A percentile compares a stretch with the other conserved stretches of the same genome.
phyloP scores from a whole-genome alignment of 1,140 invertebrate genomes.

The Elysia chlorotica region DNA sequence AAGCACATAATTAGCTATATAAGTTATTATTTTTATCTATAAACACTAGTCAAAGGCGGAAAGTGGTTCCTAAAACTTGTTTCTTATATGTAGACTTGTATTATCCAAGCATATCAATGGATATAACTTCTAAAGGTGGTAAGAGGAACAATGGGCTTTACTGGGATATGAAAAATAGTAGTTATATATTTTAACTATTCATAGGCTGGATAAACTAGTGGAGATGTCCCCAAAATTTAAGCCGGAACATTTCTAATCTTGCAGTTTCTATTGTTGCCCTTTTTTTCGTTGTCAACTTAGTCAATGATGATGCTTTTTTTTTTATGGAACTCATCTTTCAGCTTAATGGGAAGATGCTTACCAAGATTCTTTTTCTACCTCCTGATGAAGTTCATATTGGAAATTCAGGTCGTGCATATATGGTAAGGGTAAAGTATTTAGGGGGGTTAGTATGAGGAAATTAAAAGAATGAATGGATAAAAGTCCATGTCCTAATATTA shows the following conservation, averaged over 20 bases:
- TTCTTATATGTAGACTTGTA: no score
- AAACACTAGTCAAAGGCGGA: no score
- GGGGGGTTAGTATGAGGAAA: not conserved
- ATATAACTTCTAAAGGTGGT: no score
- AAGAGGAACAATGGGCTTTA: no score
- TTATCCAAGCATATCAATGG: no score
- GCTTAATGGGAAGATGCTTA: slow-evolving; percentile 47
- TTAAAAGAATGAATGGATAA: not conserved
- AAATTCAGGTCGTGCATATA: slow-evolving; percentile 25
- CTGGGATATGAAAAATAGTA: no score
- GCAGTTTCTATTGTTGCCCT: not conserved
- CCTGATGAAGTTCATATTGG: slow-evolving; percentile 44
- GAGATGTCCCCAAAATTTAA: no score
- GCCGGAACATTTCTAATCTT: not conserved
- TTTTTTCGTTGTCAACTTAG: not conserved
- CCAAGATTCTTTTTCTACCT: slow-evolving; percentile 45
- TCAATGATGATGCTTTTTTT: not conserved
- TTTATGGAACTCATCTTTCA: slow-evolving; percentile 20
- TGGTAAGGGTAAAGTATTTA: slow-evolving; percentile 27
- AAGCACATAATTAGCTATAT: no score
- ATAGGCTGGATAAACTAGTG: no score
- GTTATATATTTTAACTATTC: no score
- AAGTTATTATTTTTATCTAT: no score
- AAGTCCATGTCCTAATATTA: not conserved
- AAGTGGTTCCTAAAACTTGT: no score